Percentiles rank a stretch among this genome's conserved stretches.
These are phyloP conservation scores for Sinhomidia bicolor DNA, from an alignment of 2,888 invertebrate genomes.

Conservation along the genomic window DNA sequence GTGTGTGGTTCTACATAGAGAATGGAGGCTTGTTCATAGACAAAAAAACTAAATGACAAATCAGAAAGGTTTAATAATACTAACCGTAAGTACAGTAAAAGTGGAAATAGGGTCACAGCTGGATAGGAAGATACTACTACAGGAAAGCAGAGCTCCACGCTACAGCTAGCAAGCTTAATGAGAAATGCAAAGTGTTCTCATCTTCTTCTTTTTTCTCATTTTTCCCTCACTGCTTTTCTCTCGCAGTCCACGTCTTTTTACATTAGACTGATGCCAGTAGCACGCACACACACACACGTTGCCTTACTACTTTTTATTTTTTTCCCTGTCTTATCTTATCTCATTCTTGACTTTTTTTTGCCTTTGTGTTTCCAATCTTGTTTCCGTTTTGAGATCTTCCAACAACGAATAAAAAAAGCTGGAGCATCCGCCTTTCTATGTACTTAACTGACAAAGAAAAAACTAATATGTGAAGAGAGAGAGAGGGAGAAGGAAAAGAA, in stretches of 20 bases:
- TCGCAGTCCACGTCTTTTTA: background rate
- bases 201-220: constrained; percentile 13
- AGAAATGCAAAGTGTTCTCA: constrained; percentile 48
- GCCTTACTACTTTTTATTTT: background rate
- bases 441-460: background rate
- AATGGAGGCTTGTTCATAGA: background rate
- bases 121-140: background rate
- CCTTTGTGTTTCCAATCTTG: constrained; percentile 7
- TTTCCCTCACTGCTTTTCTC: background rate
- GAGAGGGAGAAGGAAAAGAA: background rate
- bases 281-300: background rate
- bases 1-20: background rate
- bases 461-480: background rate
- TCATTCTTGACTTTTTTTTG: background rate
- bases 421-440: background rate
- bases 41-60: background rate
- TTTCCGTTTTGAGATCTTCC: background rate
- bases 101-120: background rate
- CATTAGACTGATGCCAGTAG: background rate
- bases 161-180: constrained; percentile 27
- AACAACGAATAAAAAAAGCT: background rate
- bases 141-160: background rate
- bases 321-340: constrained; percentile 6
- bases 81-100: background rate
- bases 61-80: background rate